Conservation (phyloP, 2,797 vertebrate genomes). For the Neosalanx taihuensis region DNA sequence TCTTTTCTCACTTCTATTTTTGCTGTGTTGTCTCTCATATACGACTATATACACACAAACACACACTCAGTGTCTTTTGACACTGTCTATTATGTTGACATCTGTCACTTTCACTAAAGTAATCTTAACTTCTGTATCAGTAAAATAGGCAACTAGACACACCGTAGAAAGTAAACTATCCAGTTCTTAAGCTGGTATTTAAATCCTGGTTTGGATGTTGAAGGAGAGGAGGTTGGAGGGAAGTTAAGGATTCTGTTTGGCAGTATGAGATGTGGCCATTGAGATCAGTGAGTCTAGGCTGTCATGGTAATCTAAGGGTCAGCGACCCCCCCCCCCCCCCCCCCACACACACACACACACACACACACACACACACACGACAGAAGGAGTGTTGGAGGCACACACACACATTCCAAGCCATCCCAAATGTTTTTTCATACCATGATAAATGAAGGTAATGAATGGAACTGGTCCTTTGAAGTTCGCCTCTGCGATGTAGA, state of each 20-base stretch:
- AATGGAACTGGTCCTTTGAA: too few species aligned
- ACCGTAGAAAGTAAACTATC: too few species aligned
- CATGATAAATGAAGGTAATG: neutral
- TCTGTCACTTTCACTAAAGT: too few species aligned
- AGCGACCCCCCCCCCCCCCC: constrained; percentile 53
- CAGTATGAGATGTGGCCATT: constrained; percentile 19
- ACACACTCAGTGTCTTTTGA: constrained; percentile 3
- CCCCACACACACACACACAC: too few species aligned
- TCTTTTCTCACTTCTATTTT: neutral
- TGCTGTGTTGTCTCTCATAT: too few species aligned
- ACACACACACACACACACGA: too few species aligned
- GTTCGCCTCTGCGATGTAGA: too few species aligned
- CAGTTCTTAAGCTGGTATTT: too few species aligned
- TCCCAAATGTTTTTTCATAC: constrained; percentile 2
- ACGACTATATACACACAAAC: neutral
- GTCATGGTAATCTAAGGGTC: constrained; percentile 55
- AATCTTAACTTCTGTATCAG: too few species aligned
- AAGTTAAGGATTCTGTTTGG: neutral
- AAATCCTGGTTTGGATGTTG: neutral
- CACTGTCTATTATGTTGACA: neutral
- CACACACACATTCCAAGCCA: constrained; percentile 23
- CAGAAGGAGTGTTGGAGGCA: constrained; percentile 35
- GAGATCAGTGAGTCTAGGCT: constrained; percentile 38
- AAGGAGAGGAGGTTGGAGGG: neutral
- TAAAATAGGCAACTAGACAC: too few species aligned